A percentile compares a stretch with the other conserved stretches of the same genome.
Evolutionary conservation across 2,797 vertebrate genomes (phyloP).

Genomic region (Eptatretus atami): DNA sequence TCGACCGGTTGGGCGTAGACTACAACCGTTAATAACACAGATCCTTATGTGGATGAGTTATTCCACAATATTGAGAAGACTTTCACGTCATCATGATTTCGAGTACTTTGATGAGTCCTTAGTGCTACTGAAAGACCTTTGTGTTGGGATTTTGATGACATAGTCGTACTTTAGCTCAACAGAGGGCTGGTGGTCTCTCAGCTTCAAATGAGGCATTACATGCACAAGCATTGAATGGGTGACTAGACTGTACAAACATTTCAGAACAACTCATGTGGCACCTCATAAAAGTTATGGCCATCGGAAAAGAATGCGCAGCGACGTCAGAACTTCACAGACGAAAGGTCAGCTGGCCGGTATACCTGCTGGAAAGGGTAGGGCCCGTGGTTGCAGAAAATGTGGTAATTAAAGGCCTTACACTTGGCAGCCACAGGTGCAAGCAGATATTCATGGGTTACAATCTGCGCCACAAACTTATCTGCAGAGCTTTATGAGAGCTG

Average conservation of each 20-base stretch:
- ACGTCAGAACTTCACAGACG: slow-evolving; percentile 36
- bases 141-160: slow-evolving; percentile 75
- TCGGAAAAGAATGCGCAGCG: slow-evolving; percentile 30
- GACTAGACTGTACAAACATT: slow-evolving; percentile 56
- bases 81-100: slow-evolving; percentile 64
- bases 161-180: slow-evolving; percentile 78
- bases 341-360: slow-evolving; percentile 43
- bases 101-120: slow-evolving; percentile 86
- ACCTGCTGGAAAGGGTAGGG: slow-evolving; percentile 51
- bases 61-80: slow-evolving; percentile 13
- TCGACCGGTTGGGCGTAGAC: slow-evolving; percentile 76
- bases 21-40: slow-evolving; percentile 25
- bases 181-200: slow-evolving; percentile 14
- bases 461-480: slow-evolving; percentile 23
- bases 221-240: slow-evolving; percentile 48
- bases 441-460: slow-evolving; percentile 88
- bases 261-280: slow-evolving; percentile 65
- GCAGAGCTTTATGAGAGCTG: slow-evolving; percentile 21
- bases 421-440: slow-evolving; percentile 75
- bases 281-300: slow-evolving; percentile 45
- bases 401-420: slow-evolving; percentile 58
- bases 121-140: slow-evolving; percentile 62
- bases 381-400: slow-evolving; percentile 49
- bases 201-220: slow-evolving; percentile 25
- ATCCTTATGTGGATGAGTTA: slow-evolving; percentile 19